Evolutionary conservation across 1,140 invertebrate genomes (phyloP).

Genomic region (Hyles vespertilio): DNA sequence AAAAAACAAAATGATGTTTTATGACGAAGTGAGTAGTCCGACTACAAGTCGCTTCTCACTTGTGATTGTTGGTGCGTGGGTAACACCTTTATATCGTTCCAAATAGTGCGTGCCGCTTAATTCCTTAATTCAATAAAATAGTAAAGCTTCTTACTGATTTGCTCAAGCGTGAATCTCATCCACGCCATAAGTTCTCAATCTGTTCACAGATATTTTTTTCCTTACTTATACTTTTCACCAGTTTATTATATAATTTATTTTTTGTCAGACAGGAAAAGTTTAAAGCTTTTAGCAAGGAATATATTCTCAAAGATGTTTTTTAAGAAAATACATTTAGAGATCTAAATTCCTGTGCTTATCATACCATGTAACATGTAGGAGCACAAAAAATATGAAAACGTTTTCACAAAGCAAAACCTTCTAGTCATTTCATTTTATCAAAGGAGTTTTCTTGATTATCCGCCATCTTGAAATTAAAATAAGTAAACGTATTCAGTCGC

Average conservation of each 20-base stretch:
- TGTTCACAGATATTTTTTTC: conserved; percentile 14
- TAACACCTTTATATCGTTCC: conserved; percentile 55
- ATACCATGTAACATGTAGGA: too few species aligned
- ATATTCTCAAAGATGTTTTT: too few species aligned
- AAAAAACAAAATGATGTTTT: conserved; percentile 24
- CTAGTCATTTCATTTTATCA: too few species aligned
- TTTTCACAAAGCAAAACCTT: too few species aligned
- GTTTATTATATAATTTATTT: too few species aligned
- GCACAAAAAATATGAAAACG: too few species aligned
- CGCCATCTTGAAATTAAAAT: conserved; percentile 1
- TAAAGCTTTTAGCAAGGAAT: too few species aligned
- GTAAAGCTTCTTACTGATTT: conserved; percentile 65
- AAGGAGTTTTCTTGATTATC: too few species aligned
- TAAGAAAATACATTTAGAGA: too few species aligned
- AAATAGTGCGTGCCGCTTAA: conserved; percentile 65
- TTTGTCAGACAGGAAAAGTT: too few species aligned
- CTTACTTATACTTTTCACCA: background rate
- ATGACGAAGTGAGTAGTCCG: conserved; percentile 73
- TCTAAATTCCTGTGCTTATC: too few species aligned
- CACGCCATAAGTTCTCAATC: conserved; percentile 50
- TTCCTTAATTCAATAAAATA: conserved; percentile 73
- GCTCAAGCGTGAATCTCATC: conserved; percentile 57
- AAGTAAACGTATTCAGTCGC: background rate
- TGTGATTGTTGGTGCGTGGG: conserved; percentile 32
- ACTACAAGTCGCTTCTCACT: conserved; percentile 71